Evolutionary conservation across 2,888 invertebrate species (phyloP), one percentile per base, ranked within the genome.

Genomic region (Drosophila basisetae): DNA sequence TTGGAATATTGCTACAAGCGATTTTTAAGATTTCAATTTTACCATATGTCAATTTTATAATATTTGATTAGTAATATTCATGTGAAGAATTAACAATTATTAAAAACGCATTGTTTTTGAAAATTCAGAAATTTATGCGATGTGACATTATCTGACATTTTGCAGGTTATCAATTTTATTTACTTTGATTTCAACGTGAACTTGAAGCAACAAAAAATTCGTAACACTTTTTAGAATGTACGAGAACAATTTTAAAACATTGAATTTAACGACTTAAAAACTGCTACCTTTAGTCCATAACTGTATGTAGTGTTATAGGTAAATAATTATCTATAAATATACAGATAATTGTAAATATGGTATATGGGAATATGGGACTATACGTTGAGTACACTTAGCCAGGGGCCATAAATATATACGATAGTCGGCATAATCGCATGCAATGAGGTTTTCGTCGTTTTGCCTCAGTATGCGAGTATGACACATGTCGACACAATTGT

Each of bases 401-500:
- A 33, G 50, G 55, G 60, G 10, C 43, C 60, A 47, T 28, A 61
- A 60, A 62, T 55, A 60, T 16, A 47, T 25, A 9, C 47, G 22
- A 22, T 47, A 16, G 22, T 25, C 47, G 47, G 47, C 22, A 47
- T 16, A 47, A 47, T 22, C 47, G 22, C 7, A 7, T 47, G 13
- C 47, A 47, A 47, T 16, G 53, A 28, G 28, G 18, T 28, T 28
- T 28, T 28, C 28, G 50, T 18, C 31, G 33, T 22, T 33, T 28
- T 39, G 18, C 28, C 55, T n/a, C 13, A 39, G 28, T 39, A 39
- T 56, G 10, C 50, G 35, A 25, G 61, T 61, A 73, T 80, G 78
- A 79, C 81, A 81, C 77, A 79, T 67, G 81, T 66, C 63, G 16
- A 50, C 65, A 79, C 73, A 80, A 80, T 78, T 76, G 72, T 71